Evolutionary conservation across 2,113 vertebrate genomes (phyloP), one percentile per base, ranked within the genome.

Genomic region (Triplophysa rosa): DNA sequence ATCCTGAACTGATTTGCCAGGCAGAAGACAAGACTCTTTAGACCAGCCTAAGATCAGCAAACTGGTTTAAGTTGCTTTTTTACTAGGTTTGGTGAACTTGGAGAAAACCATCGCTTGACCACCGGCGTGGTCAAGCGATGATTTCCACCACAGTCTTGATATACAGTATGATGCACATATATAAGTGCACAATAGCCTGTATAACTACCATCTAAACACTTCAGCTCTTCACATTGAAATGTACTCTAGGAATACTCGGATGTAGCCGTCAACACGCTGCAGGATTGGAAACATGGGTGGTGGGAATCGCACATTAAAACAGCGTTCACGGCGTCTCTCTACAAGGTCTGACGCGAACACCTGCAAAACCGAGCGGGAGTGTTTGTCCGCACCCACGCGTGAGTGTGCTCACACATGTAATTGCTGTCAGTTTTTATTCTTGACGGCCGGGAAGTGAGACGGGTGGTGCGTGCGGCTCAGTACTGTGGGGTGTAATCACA

Each of bases 381-480:
- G 42, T 68, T 58, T 76, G 72, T 62, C 62, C 59, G n/a, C 56
- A 58, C 73, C 49, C 24, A 59, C 56, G n/a, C 59, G 6, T 47
- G 4, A 33, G 42, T 80, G 68, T 71, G 62, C 33, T 62, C 63
- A 64, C 66, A 62, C 67, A 33, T 77, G 56, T 79, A 68, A 69
- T 79, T 69, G 66, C 67, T 45, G 66, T 70, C 67, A 69, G 64
- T 69, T 62, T 62, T 26, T 67, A n/a, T 49, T 70, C 49, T 47
- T 70, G 66, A 65, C 26, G 24, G 62, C 24, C 52, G 17, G 19
- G 26, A 37, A 42, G 56, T 47, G 63, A 58, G 13, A 66, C 21
- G 26, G 54, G 45, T n/a, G 37, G 26, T 54, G 76, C 58, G 52
- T 29, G 40, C 10, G 42, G 14, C 42, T 62, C 47, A 58, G 21